phyloP scores from a whole-genome alignment of 2,113 vertebrate genomes.

The Zeus faber region DNA sequence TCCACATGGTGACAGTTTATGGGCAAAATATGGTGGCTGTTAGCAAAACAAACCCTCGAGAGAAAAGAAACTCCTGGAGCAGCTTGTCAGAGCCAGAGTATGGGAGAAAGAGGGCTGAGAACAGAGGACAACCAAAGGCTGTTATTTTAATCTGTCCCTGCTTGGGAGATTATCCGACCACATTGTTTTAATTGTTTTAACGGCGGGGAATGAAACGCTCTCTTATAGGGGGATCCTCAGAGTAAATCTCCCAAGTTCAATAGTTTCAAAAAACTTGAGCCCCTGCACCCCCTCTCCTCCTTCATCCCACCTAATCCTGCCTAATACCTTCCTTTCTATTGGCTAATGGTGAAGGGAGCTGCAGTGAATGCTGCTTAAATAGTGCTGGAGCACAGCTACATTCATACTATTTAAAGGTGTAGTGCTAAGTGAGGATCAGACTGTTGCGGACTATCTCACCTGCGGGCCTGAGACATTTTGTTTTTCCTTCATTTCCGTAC shows the following conservation, averaged over 20 bases:
- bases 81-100: constrained; percentile 49
- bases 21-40: constrained; percentile 70
- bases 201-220: constrained; percentile 68
- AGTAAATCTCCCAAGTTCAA: constrained; percentile 81
- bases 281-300: constrained; percentile 62
- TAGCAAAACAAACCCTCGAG: constrained; percentile 75
- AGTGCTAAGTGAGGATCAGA: constrained; percentile 35
- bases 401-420: no score
- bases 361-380: constrained; percentile 80
- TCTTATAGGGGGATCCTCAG: constrained; percentile 71
- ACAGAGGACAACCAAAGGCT: constrained; percentile 74
- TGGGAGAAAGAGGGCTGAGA: constrained; percentile 56
- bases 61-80: constrained; percentile 36
- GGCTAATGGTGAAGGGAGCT: constrained; percentile 78
- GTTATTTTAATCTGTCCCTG: constrained; percentile 78
- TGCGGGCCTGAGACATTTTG: no score
- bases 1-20: constrained; percentile 66
- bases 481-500: no score
- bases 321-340: constrained; percentile 83
- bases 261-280: constrained; percentile 81
- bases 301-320: constrained; percentile 79
- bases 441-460: constrained; percentile 10
- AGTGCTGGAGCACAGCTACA: no score
- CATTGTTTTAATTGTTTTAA: constrained; percentile 84
- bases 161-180: constrained; percentile 76